Evolutionary conservation across 1,140 invertebrate genomes (phyloP).

Genomic region (Temnothorax curvispinosus): DNA sequence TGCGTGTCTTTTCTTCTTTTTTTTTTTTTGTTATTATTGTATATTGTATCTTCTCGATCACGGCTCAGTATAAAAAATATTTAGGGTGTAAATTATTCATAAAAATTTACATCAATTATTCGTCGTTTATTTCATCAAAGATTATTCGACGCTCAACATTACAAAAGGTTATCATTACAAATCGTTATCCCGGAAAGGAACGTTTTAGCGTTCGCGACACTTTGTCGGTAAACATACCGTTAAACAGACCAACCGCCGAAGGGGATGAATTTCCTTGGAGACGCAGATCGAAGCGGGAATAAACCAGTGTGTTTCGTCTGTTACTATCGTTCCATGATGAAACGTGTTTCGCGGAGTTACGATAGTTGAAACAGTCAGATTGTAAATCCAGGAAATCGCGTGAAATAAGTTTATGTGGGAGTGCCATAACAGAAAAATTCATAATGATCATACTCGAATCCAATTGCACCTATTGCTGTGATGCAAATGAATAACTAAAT

Average conservation of each 20-base stretch:
- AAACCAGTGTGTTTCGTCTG: background rate
- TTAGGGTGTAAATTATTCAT: background rate
- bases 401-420: background rate
- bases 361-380: background rate
- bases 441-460: background rate
- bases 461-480: constrained; percentile 37
- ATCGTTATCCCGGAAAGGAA: background rate
- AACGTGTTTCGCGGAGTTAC: background rate
- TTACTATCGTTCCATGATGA: background rate
- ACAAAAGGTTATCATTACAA: background rate
- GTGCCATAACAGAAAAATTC: background rate
- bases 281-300: background rate
- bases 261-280: background rate
- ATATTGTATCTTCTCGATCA: background rate
- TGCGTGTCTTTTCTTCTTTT: background rate
- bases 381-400: background rate
- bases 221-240: constrained; percentile 37
- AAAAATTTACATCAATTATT: background rate
- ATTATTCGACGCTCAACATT: background rate
- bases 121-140: background rate
- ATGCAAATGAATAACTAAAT: constrained; percentile 52
- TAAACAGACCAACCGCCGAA: constrained; percentile 15
- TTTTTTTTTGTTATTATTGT: background rate
- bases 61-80: background rate
- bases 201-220: background rate